Percentiles rank a stretch among this genome's conserved stretches.
Evolutionary conservation across 2,888 invertebrate genomes (phyloP).

Genomic region (Ophonus ardosiacus): DNA sequence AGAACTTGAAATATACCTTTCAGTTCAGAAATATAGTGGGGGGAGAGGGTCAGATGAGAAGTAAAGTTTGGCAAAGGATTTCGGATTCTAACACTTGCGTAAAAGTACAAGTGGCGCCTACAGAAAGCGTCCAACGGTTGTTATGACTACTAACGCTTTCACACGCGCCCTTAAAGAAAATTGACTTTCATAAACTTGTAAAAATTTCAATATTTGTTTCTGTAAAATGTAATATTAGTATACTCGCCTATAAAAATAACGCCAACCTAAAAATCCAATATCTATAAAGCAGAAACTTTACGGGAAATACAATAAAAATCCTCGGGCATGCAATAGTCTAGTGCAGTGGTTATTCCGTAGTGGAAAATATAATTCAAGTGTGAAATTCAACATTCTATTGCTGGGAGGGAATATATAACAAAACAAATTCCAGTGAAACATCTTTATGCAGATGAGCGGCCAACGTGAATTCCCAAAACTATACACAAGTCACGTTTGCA

Average conservation of each 20-base stretch:
- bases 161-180: too few relatives aligned
- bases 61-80: too few relatives aligned
- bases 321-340: neutral
- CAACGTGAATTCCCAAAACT: conserved; percentile 37
- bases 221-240: conserved; percentile 7
- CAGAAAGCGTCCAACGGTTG: too few relatives aligned
- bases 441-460: conserved; percentile 58
- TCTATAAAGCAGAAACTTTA: conserved; percentile 27
- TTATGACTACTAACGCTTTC: too few relatives aligned
- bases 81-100: too few relatives aligned
- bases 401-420: conserved; percentile 43
- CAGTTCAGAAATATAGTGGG: too few relatives aligned
- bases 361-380: conserved; percentile 51
- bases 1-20: too few relatives aligned
- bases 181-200: neutral
- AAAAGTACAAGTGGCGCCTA: too few relatives aligned
- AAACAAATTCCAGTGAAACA: conserved; percentile 59
- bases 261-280: conserved; percentile 18
- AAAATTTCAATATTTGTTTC: conserved; percentile 16
- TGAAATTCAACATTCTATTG: conserved; percentile 50
- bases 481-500: conserved; percentile 43
- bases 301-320: conserved; percentile 13
- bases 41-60: too few relatives aligned
- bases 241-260: conserved; percentile 4
- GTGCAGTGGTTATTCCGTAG: neutral